Percentiles rank a stretch among this genome's conserved stretches.
Evolutionary conservation across 1,140 invertebrate genomes (phyloP).

Genomic region (Dendrolimus kikuchii): DNA sequence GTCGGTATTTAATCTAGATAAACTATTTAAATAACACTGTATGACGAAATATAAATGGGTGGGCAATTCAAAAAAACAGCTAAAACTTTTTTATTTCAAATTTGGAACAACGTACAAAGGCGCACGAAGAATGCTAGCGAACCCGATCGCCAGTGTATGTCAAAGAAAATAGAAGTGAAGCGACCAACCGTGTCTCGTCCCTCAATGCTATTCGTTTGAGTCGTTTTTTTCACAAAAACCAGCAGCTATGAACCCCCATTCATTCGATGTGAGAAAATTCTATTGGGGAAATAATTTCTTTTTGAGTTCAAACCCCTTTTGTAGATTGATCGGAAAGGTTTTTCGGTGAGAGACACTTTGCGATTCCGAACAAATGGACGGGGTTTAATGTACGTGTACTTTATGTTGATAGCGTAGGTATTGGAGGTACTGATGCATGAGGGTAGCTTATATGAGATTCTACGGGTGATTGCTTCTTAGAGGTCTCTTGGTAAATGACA

Average conservation of each 20-base stretch:
- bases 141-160: not conserved
- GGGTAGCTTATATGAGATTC: too few species aligned
- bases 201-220: conserved; percentile 37
- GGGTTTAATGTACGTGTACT: too few species aligned
- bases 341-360: conserved; percentile 5
- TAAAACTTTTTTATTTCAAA: too few species aligned
- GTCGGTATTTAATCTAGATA: too few species aligned
- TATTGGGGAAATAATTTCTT: conserved; percentile 48
- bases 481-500: too few species aligned
- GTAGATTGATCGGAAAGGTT: conserved; percentile 13
- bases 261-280: conserved; percentile 41
- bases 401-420: too few species aligned
- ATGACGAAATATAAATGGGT: too few species aligned
- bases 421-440: too few species aligned
- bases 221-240: conserved; percentile 48
- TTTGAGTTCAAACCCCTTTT: conserved; percentile 25
- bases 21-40: too few species aligned
- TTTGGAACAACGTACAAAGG: too few species aligned
- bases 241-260: conserved; percentile 42
- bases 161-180: conserved; percentile 19
- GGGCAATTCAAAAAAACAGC: too few species aligned
- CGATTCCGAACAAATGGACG: conserved; percentile 1
- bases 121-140: not conserved
- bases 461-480: too few species aligned
- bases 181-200: conserved; percentile 32